Evolutionary conservation across 1,140 invertebrate species (phyloP).

Genomic region (Lepidurus couesii): DNA sequence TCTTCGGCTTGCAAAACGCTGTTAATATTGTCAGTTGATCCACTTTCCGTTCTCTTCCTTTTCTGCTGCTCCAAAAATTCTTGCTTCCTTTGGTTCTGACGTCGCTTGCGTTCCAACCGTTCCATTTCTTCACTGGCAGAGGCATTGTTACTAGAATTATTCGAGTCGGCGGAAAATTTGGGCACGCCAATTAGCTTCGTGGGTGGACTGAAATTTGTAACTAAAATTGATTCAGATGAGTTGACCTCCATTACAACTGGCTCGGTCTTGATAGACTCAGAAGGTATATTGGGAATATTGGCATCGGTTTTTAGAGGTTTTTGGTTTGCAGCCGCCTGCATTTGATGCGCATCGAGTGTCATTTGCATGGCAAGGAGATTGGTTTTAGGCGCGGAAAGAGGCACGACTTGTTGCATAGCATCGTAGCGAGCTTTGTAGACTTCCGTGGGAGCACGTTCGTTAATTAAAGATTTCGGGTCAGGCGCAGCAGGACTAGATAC

Average conservation of each 20-base stretch:
- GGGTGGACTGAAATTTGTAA: neutral
- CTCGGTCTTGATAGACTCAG: neutral
- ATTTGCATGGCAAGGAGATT: neutral
- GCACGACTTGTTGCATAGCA: neutral
- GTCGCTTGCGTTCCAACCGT: conserved; percentile 32
- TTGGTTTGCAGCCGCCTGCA: neutral
- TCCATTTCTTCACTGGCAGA: conserved; percentile 6
- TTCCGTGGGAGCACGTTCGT: conserved; percentile 25
- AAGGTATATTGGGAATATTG: neutral
- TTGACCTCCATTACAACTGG: neutral
- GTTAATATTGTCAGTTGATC: neutral
- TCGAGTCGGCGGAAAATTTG: neutral
- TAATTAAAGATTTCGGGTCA: neutral
- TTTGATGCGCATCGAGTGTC: neutral
- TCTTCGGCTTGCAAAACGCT: neutral
- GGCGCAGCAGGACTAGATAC: neutral
- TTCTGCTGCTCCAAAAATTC: conserved; percentile 32
- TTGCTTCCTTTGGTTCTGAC: conserved; percentile 32
- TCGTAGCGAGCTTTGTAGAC: conserved; percentile 3
- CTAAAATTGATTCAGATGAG: neutral
- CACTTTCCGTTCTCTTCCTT: conserved; percentile 15
- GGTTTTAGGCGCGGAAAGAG: neutral
- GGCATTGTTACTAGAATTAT: neutral
- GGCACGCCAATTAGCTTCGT: too few relatives aligned
- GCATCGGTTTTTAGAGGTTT: neutral